Percentiles rank a stretch among this genome's conserved stretches.
Evolutionary conservation across 2,888 invertebrate species (phyloP).

Genomic region (Himalopsyche japonica): DNA sequence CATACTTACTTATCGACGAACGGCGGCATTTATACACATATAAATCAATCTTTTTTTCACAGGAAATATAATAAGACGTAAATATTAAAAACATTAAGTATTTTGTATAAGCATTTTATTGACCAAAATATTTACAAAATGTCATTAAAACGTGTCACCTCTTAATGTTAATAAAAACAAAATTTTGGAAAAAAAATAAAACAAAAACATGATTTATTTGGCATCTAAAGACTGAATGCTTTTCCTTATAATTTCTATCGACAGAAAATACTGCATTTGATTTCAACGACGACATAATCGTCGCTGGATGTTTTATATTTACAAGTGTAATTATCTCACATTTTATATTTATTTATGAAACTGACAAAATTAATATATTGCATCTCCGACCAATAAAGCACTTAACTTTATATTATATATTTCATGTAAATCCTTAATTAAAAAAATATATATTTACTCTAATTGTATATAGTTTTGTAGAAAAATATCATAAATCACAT

Average conservation of each 20-base stretch:
- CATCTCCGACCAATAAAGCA: constrained; percentile 32
- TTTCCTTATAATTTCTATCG: not conserved
- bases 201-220: not conserved
- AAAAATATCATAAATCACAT: constrained; percentile 12
- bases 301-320: not conserved
- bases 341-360: not conserved
- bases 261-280: not conserved
- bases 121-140: constrained; percentile 9
- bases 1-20: no score
- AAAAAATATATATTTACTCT: not conserved
- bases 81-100: not conserved
- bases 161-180: not conserved
- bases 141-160: not conserved
- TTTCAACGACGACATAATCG: not conserved
- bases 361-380: constrained; percentile 16
- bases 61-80: not conserved
- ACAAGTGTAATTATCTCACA: not conserved
- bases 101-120: not conserved
- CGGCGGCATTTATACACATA: no score
- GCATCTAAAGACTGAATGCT: not conserved
- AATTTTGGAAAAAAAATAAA: not conserved
- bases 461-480: constrained; percentile 2
- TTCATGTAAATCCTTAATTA: not conserved
- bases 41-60: no score
- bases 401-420: constrained; percentile 1